Evolutionary conservation across 2,113 vertebrate species (phyloP).

Genomic region (Grammomys surdaster): DNA sequence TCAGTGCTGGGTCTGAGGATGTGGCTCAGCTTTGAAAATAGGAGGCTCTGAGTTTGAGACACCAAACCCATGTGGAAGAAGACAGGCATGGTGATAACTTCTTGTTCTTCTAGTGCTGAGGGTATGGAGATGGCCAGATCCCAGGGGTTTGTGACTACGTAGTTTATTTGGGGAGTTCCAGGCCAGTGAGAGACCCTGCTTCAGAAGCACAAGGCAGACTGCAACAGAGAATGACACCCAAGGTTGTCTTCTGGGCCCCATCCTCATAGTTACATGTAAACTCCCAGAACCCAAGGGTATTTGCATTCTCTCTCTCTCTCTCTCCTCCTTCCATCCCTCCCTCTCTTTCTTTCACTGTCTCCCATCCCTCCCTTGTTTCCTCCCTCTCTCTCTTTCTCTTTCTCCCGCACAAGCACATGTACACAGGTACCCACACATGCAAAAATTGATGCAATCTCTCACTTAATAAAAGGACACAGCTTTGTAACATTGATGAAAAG

Average conservation of each 20-base stretch:
- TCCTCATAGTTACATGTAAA: neutral
- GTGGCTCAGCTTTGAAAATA: neutral
- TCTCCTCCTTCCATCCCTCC: neutral
- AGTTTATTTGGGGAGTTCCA: neutral
- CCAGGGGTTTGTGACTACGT: neutral
- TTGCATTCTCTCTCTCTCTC: neutral
- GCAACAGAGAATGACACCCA: neutral
- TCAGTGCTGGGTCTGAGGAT: neutral
- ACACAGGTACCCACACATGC: neutral
- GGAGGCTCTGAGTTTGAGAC: neutral
- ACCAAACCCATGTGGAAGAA: neutral
- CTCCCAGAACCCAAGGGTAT: neutral
- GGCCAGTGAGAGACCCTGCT: neutral
- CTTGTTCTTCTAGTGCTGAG: neutral
- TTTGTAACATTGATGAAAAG: conserved; percentile 42
- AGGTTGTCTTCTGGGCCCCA: neutral
- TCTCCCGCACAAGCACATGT: neutral
- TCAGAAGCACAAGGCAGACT: neutral
- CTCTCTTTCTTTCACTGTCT: no score
- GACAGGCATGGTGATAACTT: neutral
- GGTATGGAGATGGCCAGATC: neutral
- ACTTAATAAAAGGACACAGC: conserved; percentile 36
- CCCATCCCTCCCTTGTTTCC: no score
- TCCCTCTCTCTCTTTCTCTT: neutral
- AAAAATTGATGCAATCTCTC: neutral